These are phyloP conservation scores for Ormia ochracea DNA, from an alignment of 2,888 invertebrate genomes.

Conservation along the genomic window DNA sequence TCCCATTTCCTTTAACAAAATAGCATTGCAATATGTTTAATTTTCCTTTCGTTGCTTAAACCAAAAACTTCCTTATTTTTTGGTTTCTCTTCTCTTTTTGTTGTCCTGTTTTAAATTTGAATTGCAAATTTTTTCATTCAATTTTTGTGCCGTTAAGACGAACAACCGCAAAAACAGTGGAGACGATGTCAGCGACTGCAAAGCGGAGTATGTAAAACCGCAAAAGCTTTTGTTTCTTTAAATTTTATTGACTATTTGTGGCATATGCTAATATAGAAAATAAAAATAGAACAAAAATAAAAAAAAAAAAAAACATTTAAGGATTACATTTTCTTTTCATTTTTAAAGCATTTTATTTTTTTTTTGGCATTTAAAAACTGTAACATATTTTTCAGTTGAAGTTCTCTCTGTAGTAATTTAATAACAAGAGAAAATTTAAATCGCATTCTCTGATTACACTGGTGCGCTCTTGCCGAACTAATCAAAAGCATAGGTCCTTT, in stretches of 20 bases:
- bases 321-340: not conserved
- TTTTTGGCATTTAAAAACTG: no score
- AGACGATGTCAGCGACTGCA: not conserved
- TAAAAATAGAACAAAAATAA: not conserved
- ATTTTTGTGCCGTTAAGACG: conserved; percentile 38
- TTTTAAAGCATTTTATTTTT: not conserved
- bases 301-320: no score
- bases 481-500: no score
- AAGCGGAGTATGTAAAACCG: not conserved
- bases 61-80: conserved; percentile 15
- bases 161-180: conserved; percentile 3
- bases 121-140: conserved; percentile 52
- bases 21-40: conserved; percentile 20
- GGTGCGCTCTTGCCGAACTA: no score
- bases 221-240: not conserved
- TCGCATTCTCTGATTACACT: no score
- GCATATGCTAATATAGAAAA: conserved; percentile 38
- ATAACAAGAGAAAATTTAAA: no score
- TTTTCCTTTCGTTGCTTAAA: conserved; percentile 12
- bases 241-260: conserved; percentile 48
- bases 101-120: conserved; percentile 54
- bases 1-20: conserved; percentile 51
- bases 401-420: no score
- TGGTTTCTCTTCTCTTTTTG: not conserved
- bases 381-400: no score